A percentile compares a stretch with the other conserved stretches of the same genome.
Conservation (phyloP, 2,888 invertebrate genomes). For the Rhogogaster chlorosoma region DNA sequence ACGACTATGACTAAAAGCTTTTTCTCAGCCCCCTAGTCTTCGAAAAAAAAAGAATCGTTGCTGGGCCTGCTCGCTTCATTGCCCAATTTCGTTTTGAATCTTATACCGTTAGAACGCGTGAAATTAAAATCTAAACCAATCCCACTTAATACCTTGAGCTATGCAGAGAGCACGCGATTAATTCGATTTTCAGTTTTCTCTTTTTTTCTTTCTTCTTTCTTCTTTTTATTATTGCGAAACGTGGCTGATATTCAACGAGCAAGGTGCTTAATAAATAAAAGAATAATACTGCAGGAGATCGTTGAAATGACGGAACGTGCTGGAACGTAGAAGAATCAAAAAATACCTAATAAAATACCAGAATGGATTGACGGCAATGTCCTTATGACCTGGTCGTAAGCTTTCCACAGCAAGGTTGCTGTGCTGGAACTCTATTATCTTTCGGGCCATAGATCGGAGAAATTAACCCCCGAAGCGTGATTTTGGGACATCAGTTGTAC, state of each 20-base stretch:
- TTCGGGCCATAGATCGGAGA: neutral
- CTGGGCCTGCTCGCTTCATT: slow-evolving; percentile 22
- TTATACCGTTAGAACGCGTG: slow-evolving; percentile 19
- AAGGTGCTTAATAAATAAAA: slow-evolving; percentile 14
- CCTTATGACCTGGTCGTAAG: slow-evolving; percentile 9
- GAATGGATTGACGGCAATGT: slow-evolving; percentile 7
- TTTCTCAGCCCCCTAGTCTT: slow-evolving; percentile 22
- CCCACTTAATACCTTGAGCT: slow-evolving; percentile 17
- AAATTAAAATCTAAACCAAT: slow-evolving; percentile 38
- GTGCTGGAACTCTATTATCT: slow-evolving; percentile 17
- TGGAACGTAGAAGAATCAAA: slow-evolving; percentile 13
- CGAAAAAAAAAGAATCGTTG: slow-evolving; percentile 16
- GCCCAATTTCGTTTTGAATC: slow-evolving; percentile 33
- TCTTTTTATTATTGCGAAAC: neutral
- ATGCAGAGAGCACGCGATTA: slow-evolving; percentile 21
- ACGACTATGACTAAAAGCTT: slow-evolving; percentile 53
- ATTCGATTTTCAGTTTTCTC: slow-evolving; percentile 31
- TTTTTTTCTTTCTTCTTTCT: neutral
- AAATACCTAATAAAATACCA: slow-evolving; percentile 31
- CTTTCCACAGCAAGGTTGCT: neutral
- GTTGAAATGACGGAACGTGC: slow-evolving; percentile 23
- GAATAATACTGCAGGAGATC: slow-evolving; percentile 15
- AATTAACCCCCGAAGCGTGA: slow-evolving; percentile 14
- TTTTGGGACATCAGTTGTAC: slow-evolving; percentile 17
- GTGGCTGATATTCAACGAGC: slow-evolving; percentile 9